phyloP scores from a whole-genome alignment of 2,888 invertebrate genomes.

The Chrysolina americana region DNA sequence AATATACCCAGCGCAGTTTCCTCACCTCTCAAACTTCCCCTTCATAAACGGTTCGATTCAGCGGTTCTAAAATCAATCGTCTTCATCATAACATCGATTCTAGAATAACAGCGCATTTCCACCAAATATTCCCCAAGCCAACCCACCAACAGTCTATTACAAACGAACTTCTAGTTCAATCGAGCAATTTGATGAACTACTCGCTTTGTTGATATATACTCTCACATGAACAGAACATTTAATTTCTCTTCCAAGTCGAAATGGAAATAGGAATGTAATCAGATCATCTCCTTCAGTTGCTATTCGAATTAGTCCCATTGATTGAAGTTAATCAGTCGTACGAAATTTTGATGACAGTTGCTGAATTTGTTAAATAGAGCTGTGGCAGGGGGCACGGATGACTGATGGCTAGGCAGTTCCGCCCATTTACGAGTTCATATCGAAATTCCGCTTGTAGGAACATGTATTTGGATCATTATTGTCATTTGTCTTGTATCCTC shows the following conservation, averaged over 20 bases:
- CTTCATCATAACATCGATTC: neutral
- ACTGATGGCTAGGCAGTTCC: neutral
- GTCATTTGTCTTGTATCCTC: constrained; percentile 5
- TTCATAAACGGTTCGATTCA: neutral
- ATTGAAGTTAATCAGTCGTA: constrained; percentile 54
- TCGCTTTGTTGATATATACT: constrained; percentile 23
- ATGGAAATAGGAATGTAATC: constrained; percentile 51
- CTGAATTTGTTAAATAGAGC: constrained; percentile 50
- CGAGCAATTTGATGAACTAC: constrained; percentile 6
- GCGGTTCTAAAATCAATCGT: neutral
- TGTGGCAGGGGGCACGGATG: neutral
- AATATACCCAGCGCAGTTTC: too few relatives aligned
- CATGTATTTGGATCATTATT: constrained; percentile 10
- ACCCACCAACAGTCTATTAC: neutral
- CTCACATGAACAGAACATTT: constrained; percentile 26
- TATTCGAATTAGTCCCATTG: constrained; percentile 53
- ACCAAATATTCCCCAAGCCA: neutral
- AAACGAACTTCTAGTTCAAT: constrained; percentile 21
- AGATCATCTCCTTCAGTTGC: constrained; percentile 52
- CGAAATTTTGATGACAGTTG: constrained; percentile 53
- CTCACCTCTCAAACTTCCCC: too few relatives aligned
- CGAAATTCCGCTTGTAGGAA: constrained; percentile 8
- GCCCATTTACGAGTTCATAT: neutral
- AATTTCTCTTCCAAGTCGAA: constrained; percentile 36
- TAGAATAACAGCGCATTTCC: neutral